Evolutionary conservation across 2,797 vertebrate species (phyloP).

Genomic region (Girardinus metallicus): DNA sequence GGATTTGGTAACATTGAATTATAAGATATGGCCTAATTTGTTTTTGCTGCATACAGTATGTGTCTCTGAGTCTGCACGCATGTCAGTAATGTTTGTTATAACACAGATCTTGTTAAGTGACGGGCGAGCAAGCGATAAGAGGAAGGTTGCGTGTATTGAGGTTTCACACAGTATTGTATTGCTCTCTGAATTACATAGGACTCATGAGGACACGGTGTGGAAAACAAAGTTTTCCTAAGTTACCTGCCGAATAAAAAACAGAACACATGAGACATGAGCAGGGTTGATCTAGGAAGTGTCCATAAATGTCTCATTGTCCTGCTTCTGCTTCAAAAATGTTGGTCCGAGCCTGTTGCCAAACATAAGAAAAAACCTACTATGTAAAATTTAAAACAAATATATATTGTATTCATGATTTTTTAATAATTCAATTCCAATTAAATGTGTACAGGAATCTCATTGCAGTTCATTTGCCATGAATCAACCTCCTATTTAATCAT

Average conservation of each 20-base stretch:
- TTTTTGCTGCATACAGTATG: constrained; percentile 30
- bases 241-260: constrained; percentile 31
- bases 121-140: constrained; percentile 26
- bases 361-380: background rate
- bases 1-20: constrained; percentile 86
- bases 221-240: constrained; percentile 60
- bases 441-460: constrained; percentile 46
- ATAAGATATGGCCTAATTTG: constrained; percentile 79
- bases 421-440: constrained; percentile 11
- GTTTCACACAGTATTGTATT: constrained; percentile 65
- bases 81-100: constrained; percentile 11
- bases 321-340: background rate
- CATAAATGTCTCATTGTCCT: background rate
- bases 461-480: constrained; percentile 18
- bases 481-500: constrained; percentile 56
- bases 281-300: constrained; percentile 24
- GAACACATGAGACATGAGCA: constrained; percentile 33
- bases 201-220: constrained; percentile 69
- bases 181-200: constrained; percentile 71
- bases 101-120: constrained; percentile 55
- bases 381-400: background rate
- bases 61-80: background rate
- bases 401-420: background rate
- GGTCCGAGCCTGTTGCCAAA: background rate
- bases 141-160: constrained; percentile 42